Base-by-base conservation (phyloP, 2,888 invertebrate genomes). In the Trissolcus japonicus region DNA sequence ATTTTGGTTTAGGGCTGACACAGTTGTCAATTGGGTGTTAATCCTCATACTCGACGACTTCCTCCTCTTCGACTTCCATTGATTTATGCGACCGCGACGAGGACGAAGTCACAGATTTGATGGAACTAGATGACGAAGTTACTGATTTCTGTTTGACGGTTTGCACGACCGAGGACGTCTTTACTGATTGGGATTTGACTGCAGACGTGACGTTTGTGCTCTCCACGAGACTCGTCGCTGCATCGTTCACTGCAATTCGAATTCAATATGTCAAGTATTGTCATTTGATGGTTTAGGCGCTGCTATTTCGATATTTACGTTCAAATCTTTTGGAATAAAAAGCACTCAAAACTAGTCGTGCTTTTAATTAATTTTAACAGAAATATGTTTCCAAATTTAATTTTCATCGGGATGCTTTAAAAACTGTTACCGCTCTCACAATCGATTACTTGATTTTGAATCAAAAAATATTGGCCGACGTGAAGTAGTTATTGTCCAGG, bases 21-120 rank as follows among this genome's bases (percentile, higher is more conserved):
- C 4, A 51, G 2, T 19, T 19, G 2, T 19, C 19, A 17, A 9
- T 43, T 50, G 9, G 3, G 16, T 11, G 9, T 73, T 86, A 84
- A 69, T 84, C 85, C 51, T 80, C 84, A 68, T 86, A 87, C 59
- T 86, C 86, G 59, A 86, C 78, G 46, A 82, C 72, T 61, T 84
- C 83, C 82, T 85, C 91, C 63, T 83, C 83, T 82, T 86, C 91
- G 67, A 92, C 89, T 88, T 95, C 95, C 88, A 95, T 93, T 0
- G 95, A 95, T 48, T 83, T 79, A 4, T 86, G 86, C 82, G 95
- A 95, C 78, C 91, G 93, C 79, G 94, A 94, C 19, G 90, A 90
- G 25, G 90, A 90, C 6, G 90, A 89, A 54, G 83, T 83, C 13
- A 91, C 90, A 9, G 90, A 90, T 73, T 90, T 87, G 74, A 89